Base-by-base conservation (phyloP, 2,113 vertebrate genomes). In the Pachycephala philippinensis region DNA sequence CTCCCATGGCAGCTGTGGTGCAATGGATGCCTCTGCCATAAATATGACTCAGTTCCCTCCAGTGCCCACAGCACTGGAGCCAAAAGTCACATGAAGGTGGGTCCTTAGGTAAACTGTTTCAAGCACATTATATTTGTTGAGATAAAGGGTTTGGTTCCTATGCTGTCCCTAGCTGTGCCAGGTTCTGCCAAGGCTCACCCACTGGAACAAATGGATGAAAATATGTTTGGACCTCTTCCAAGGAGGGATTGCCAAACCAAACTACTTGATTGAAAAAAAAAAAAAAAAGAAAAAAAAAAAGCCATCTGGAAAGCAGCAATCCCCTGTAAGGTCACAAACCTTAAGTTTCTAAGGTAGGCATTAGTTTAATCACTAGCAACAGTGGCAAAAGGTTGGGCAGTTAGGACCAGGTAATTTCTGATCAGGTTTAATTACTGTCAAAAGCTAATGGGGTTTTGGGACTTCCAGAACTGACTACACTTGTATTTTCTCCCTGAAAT, bases 161-260 rank as follows among this genome's bases (percentile, higher is more conserved):
- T 3, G 35, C 52, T 0, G 0, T 21, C 10, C 23, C 39, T 0
- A 0, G 35, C 17, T 40, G 24, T 31, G 33, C 31, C 66, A 84
- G 11, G 11, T 79, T 90, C 69, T 95, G 53, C 69, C 69, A 93
- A 89, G 89, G 47, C 33, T 83, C 65, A 85, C 53, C 28, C 87
- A 70, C 45, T 16, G 39, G 78, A 94, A 91, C 37, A 94, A 94
- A 95, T 1, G 5, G 15, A 72, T 42, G 61, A 84, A 92, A 91
- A 64, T 40, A 81, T 28, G 13, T 53, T 60, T 72, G 66, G 57
- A 42, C 20, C 4, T 71, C 61, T 76, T 68, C n/a, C 81, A 93
- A 57, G 7, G 6, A 79, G 18, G 10, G 14, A 63, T 70, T 57
- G 70, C 50, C 35, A 87, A 84, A 50, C 8, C 17, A 93, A 91